Evolutionary conservation across 2,888 invertebrate genomes (phyloP), one percentile per base, ranked within the genome.

Genomic region (Micropterix aruncella): DNA sequence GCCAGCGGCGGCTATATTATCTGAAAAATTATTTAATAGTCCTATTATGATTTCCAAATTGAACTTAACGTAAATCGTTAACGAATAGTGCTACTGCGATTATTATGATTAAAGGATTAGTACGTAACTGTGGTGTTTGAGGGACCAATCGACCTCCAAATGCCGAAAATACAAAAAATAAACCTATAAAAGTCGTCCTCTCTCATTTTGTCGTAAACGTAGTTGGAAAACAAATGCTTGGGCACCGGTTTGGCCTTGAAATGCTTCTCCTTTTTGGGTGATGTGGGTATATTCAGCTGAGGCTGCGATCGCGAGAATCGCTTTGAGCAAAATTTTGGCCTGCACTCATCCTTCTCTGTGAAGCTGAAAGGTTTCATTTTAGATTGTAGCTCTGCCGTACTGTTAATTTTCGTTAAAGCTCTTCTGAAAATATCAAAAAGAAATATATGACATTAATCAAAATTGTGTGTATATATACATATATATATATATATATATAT

Each of bases 111-210:
- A 27, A 27, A 27, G 12, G 5, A 5, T 5, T 27, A 7, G 27
- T 12, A 27, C 7, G 7, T 27, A 27, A 27, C 27, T 27, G 5
- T 41, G 9, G n/a, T 15, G 14, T 15, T 38, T 7, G 18, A 19
- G 2, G 15, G n/a, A 12, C 12, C 37, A 36, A 36, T 36, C 36
- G 36, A 36, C 36, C 36, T 36, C 36, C 36, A n/a, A 36, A 36
- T 12, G n/a, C 9, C n/a, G 36, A 36, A 36, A n/a, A 36, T n/a
- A 36, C 36, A n/a, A 41, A 14, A 19, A 38, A 19, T 46, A 51
- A 54, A 81, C 80, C 80, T 73, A 58, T 79, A 81, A 61, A 77
- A 83, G 50, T 82, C 80, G 52, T 83, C 79, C 55, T 83, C 81
- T 50, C 79, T 73, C 71, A 79, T 78, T 56, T 77, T 80, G 49